These are phyloP conservation scores for Raphicerus campestris DNA, from an alignment of 2,113 vertebrate genomes.

Conservation along the genomic window DNA sequence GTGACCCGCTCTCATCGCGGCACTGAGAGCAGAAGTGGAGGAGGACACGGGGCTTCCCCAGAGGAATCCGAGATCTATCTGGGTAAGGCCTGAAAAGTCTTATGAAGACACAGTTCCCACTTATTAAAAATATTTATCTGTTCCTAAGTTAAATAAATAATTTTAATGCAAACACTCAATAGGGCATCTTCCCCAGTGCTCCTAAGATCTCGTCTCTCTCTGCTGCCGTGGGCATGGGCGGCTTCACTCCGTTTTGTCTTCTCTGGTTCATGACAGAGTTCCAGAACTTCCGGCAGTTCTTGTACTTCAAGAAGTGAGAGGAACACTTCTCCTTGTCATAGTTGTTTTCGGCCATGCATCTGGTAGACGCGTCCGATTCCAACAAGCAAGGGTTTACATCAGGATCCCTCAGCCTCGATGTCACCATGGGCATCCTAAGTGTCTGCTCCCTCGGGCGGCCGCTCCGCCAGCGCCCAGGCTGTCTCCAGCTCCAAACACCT, in stretches of 20 bases:
- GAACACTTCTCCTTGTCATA: conserved; percentile 87
- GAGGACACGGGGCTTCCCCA: neutral
- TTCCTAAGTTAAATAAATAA: conserved; percentile 31
- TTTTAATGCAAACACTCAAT: conserved; percentile 80
- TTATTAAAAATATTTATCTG: conserved; percentile 26
- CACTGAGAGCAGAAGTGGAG: neutral
- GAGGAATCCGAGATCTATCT: neutral
- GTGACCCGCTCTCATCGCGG: accelerated
- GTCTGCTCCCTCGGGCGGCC: conserved; percentile 63
- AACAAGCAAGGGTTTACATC: conserved; percentile 92
- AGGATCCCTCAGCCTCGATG: conserved; percentile 82
- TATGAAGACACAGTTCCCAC: neutral
- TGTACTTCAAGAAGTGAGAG: conserved; percentile 89
- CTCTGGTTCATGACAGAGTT: conserved; percentile 89
- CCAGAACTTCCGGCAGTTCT: conserved; percentile 94
- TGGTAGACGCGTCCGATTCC: conserved; percentile 90
- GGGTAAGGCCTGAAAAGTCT: neutral
- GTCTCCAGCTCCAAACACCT: too few species aligned
- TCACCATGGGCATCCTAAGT: conserved; percentile 80
- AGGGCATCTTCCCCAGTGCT: conserved; percentile 84
- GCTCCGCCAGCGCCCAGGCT: too few species aligned
- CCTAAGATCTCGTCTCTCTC: conserved; percentile 88
- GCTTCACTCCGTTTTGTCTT: conserved; percentile 85
- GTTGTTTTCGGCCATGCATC: conserved; percentile 88
- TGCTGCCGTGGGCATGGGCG: conserved; percentile 90